phyloP scores from a whole-genome alignment of 2,888 invertebrate species.

The Caenorhabditis sulstoni region DNA sequence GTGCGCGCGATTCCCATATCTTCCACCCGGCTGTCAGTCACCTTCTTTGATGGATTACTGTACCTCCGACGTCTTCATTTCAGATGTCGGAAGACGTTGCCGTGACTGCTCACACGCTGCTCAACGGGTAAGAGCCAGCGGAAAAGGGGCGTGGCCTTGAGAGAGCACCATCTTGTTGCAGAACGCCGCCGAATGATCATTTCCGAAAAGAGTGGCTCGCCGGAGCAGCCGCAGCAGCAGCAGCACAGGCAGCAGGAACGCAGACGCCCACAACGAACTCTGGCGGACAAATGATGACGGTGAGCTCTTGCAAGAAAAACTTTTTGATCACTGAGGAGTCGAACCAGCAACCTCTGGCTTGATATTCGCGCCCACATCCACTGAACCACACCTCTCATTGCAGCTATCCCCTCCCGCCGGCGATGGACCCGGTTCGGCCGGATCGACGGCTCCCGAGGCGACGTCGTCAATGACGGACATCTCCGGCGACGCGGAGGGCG shows the following conservation, averaged over 20 bases:
- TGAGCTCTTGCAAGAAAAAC: slow-evolving; percentile 15
- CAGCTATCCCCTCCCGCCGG: slow-evolving; percentile 68
- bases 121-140: slow-evolving; percentile 54
- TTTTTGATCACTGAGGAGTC: no score
- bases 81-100: slow-evolving; percentile 65
- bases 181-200: slow-evolving; percentile 48
- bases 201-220: slow-evolving; percentile 55
- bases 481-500: slow-evolving; percentile 93
- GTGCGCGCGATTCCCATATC: slow-evolving; percentile 28
- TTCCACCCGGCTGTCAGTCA: slow-evolving; percentile 42
- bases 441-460: slow-evolving; percentile 61
- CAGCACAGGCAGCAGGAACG: slow-evolving; percentile 3
- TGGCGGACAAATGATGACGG: slow-evolving; percentile 64
- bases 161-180: slow-evolving; percentile 24
- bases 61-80: slow-evolving; percentile 33
- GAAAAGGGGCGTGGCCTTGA: slow-evolving; percentile 24
- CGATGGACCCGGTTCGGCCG: slow-evolving; percentile 57
- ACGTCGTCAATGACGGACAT: slow-evolving; percentile 62
- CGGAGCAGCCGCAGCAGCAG: slow-evolving; percentile 20
- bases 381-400: no score
- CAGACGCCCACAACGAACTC: slow-evolving; percentile 32
- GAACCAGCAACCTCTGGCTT: no score
- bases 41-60: slow-evolving; percentile 59
- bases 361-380: no score
- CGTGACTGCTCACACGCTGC: slow-evolving; percentile 47